These are phyloP conservation scores for Notocelia uddmanniana DNA, from an alignment of 2,888 invertebrate genomes.

Conservation along the genomic window DNA sequence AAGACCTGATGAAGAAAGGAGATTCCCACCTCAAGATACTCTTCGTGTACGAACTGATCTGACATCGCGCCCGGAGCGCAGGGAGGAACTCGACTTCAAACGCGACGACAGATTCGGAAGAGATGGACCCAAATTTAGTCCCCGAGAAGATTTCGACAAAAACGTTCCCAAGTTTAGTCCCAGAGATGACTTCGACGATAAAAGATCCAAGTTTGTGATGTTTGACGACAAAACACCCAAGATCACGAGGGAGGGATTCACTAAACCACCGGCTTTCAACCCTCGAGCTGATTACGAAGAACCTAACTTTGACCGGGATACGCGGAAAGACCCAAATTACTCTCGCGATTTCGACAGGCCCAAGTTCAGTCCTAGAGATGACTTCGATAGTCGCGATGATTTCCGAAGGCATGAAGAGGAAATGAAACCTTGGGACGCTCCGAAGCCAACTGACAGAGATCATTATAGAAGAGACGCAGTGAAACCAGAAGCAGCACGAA, in stretches of 20 bases:
- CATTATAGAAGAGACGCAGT: constrained; percentile 50
- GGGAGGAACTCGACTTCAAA: constrained; percentile 49
- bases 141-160: constrained; percentile 35
- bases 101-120: constrained; percentile 47
- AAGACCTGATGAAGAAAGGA: constrained; percentile 27
- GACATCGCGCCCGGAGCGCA: constrained; percentile 33
- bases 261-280: constrained; percentile 16
- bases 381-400: constrained; percentile 34
- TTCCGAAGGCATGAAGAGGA: constrained; percentile 32
- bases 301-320: constrained; percentile 26
- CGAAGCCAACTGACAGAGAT: constrained; percentile 32
- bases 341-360: constrained; percentile 28
- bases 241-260: constrained; percentile 26
- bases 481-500: constrained; percentile 49
- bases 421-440: constrained; percentile 32
- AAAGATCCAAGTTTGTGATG: constrained; percentile 19
- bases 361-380: constrained; percentile 40
- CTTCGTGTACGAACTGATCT: constrained; percentile 48
- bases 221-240: constrained; percentile 30
- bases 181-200: constrained; percentile 7
- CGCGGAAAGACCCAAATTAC: constrained; percentile 21
- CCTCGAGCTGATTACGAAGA: constrained; percentile 24
- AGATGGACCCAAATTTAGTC: constrained; percentile 37
- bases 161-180: constrained; percentile 17
- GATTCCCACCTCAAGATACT: constrained; percentile 32